Conservation (phyloP, 2,113 vertebrate genomes). For the Lynx canadensis region DNA sequence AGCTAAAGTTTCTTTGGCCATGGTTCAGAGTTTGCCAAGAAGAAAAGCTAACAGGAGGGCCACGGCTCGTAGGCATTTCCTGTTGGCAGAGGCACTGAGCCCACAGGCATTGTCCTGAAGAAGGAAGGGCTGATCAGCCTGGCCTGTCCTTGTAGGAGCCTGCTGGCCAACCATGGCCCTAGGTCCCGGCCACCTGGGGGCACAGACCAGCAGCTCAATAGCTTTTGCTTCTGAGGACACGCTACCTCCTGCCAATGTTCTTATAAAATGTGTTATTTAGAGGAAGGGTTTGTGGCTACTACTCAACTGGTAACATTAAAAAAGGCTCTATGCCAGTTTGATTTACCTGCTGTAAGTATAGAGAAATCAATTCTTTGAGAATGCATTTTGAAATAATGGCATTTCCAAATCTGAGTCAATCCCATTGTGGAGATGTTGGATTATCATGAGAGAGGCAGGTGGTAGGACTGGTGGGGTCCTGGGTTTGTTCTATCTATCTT, state of each 20-base stretch:
- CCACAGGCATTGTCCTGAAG: background rate
- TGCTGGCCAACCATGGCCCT: background rate
- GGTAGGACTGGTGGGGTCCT: background rate
- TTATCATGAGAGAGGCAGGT: background rate
- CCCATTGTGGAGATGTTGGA: background rate
- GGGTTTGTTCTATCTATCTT: background rate
- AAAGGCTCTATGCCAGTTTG: background rate
- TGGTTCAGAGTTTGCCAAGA: background rate
- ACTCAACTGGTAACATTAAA: background rate
- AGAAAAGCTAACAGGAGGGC: slow-evolving; percentile 26
- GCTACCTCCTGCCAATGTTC: background rate
- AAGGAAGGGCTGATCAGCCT: background rate
- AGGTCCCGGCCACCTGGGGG: background rate
- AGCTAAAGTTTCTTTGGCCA: background rate
- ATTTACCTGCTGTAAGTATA: background rate
- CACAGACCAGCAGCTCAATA: background rate
- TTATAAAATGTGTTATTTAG: background rate
- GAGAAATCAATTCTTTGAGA: background rate
- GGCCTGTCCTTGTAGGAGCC: background rate
- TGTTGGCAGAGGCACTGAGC: background rate
- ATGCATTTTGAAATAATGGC: background rate
- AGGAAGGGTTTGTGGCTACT: background rate
- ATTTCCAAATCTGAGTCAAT: background rate
- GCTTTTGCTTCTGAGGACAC: background rate
- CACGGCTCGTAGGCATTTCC: slow-evolving; percentile 32